Evolutionary conservation across 2,888 invertebrate species (phyloP).

Genomic region (Archaeoteleia sp.): DNA sequence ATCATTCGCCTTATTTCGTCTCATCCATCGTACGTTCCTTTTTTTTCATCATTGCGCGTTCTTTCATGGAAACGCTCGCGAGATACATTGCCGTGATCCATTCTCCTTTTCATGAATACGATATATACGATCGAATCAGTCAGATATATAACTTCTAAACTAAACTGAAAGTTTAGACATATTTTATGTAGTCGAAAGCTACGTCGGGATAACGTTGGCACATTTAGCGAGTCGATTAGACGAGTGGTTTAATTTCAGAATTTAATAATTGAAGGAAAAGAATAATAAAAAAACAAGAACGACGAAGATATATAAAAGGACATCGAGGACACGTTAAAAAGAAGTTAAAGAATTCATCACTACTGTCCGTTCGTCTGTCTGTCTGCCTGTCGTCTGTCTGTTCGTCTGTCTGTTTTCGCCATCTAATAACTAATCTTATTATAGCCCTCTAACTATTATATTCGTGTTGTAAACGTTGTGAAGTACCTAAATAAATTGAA

Average conservation of each 20-base stretch:
- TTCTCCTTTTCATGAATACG: constrained; percentile 34
- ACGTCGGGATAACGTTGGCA: constrained; percentile 46
- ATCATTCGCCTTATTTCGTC: constrained; percentile 13
- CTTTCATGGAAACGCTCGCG: too few species aligned
- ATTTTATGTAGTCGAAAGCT: constrained; percentile 55
- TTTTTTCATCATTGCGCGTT: constrained; percentile 8
- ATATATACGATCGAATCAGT: constrained; percentile 51
- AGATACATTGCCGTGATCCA: constrained; percentile 17
- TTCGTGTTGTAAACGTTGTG: constrained; percentile 71
- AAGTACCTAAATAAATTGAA: constrained; percentile 55
- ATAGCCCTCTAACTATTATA: constrained; percentile 66
- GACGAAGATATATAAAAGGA: constrained; percentile 7
- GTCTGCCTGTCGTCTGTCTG: constrained; percentile 67
- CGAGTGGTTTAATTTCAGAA: constrained; percentile 45
- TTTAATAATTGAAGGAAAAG: constrained; percentile 38
- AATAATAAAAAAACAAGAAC: constrained; percentile 41
- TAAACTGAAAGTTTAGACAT: constrained; percentile 61
- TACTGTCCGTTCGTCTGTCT: constrained; percentile 65
- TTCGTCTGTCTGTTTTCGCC: constrained; percentile 66
- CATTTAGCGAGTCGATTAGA: constrained; percentile 45
- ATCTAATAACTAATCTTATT: constrained; percentile 64
- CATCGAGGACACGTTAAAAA: constrained; percentile 40
- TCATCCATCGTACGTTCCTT: too few species aligned
- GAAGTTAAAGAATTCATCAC: constrained; percentile 47
- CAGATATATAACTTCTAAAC: constrained; percentile 57